These are phyloP conservation scores for Caiman crocodilus DNA, from an alignment of 2,797 vertebrate species.

Conservation along the genomic window DNA sequence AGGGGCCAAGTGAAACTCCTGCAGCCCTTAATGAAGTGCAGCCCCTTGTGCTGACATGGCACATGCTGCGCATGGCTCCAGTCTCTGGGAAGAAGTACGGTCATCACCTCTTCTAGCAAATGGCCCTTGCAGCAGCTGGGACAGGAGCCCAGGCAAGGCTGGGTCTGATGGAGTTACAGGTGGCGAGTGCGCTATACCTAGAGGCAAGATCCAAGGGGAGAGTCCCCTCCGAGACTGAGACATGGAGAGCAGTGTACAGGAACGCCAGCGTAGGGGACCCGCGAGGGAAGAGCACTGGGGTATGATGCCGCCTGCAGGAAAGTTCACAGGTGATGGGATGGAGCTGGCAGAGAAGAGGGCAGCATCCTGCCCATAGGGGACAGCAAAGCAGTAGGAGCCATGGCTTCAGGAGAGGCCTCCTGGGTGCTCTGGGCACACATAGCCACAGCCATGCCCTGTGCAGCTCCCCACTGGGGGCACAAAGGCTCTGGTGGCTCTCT, in stretches of 20 bases:
- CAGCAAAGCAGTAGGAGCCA: neutral
- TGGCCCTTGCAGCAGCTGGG: neutral
- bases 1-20: neutral
- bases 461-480: too few species aligned
- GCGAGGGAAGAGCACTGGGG: neutral
- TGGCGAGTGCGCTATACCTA: neutral
- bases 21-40: neutral
- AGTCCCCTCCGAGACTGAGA: too few species aligned
- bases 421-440: too few species aligned
- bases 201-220: neutral
- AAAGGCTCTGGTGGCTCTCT: neutral
- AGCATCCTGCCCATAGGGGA: neutral
- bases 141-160: neutral
- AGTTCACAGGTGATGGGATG: accelerated
- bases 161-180: neutral
- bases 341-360: neutral
- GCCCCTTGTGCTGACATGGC: slow-evolving; percentile 2
- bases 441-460: neutral
- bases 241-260: too few species aligned
- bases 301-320: neutral
- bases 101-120: neutral
- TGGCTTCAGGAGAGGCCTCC: neutral
- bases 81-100: neutral
- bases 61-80: neutral
- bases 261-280: neutral